Evolutionary conservation across 2,888 invertebrate species (phyloP), one percentile per base, ranked within the genome.

Genomic region (Caenorhabditis japonica): DNA sequence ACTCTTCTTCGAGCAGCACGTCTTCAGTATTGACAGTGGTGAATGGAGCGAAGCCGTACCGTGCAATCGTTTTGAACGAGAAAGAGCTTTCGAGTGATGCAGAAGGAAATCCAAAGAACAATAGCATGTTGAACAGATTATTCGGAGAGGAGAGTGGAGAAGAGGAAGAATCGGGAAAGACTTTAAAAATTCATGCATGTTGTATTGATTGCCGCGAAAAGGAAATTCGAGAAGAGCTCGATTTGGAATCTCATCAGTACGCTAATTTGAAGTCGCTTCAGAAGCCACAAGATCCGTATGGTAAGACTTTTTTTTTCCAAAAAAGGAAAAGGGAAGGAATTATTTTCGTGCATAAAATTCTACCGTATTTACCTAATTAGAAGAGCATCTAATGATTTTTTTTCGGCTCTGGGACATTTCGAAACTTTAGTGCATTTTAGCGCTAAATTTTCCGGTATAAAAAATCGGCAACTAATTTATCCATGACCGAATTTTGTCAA

Each of bases 191-290:
- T 0, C 51, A 34, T 15, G 47, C 64, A 10, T 72, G 72, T 36
- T 72, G 72, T 38, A 64, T 72, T 15, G 64, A 72, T 17, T 72
- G 72, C 27, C 58, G 72, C 12, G 72, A 72, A 30, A 59, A 72
- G 30, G 72, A 72, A n/a, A 41, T 72, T 19, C 38, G 53, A 52
- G 17, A 39, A 4, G 64, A 52, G 15, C 21, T 59, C 12, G 53
- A 72, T 21, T 36, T 59, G 12, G 59, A 59, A 21, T 58, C 46
- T 7, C 72, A 72, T 53, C 52, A 58, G n/a, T 72, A 72, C 39
- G 64, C 58, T 1, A 72, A 72, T 44, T 33, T 72, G 19, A 15
- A 44, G 19, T 47, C 59, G 8, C 8, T 59, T 4, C 36, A 47
- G 17, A 51, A 44, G 15, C 49, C 52, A 19, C 46, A 52, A 17